Base-by-base conservation (phyloP, 2,888 invertebrate genomes). In the Eudemis profundana region DNA sequence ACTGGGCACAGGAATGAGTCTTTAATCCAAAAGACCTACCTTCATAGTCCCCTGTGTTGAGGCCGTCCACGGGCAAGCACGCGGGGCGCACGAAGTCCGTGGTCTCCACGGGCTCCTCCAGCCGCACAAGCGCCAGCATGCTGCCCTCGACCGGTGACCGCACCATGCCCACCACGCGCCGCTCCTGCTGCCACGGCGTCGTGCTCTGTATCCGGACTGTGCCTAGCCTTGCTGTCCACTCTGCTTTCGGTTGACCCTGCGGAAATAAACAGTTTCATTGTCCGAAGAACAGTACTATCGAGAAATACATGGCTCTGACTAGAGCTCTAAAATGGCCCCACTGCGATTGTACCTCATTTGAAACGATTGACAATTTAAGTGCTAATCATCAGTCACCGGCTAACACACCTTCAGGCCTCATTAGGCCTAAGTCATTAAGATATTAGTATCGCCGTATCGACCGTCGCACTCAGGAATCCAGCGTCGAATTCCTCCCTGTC, bases 91-190 rank as follows among this genome's bases (percentile, higher is more conserved):
- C 95, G 78, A 97, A 97, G 85, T 97, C 97, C 0, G 96, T 96
- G 78, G 95, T 94, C 63, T 91, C 90, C 0, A 97, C 93, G 0
- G 96, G 94, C 63, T 95, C 94, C 50, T 97, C 96, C 40, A 98
- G 87, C 69, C 97, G 95, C 44, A 97, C 94, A 61, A 97, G 85
- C 0, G 97, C 97, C 4, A 97, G 93, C 69, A 96, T 96, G 73
- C 97, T 97, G 19, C 97, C 97, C 84, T 97, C 97, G 0, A 97
- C 96, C 0, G 97, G 97, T 0, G 97, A 97, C 73, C 97, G 96
- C 14, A 97, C 95, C 95, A 97, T 96, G 29, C 97, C 97, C 3
- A 97, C 94, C 57, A 97, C 95, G 62, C 96, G 93, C 54, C 96
- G 93, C 72, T 97, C 96, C 81, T 97, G 97, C 73, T 97, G 96